phyloP scores from a whole-genome alignment of 2,888 invertebrate species.

The Synergus laeviventris region DNA sequence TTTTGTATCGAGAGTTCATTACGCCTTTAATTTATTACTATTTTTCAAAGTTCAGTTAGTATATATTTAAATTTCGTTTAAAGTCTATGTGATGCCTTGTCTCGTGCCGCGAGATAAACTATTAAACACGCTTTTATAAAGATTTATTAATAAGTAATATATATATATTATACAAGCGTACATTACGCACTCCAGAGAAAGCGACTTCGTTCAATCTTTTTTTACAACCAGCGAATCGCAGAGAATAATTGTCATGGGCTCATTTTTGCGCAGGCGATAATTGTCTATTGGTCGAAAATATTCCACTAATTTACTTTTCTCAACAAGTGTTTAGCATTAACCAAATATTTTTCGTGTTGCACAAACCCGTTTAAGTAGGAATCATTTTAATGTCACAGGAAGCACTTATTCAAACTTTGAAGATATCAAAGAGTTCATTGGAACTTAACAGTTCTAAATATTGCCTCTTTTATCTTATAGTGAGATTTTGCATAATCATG shows the following conservation, averaged over 20 bases:
- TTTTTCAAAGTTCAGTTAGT: neutral
- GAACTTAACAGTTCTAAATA: neutral
- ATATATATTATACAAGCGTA: neutral
- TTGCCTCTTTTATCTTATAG: conserved; percentile 30
- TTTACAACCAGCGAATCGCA: neutral
- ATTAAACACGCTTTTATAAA: conserved; percentile 33
- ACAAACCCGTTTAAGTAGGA: neutral
- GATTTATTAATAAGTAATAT: conserved; percentile 24
- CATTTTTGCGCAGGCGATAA: neutral
- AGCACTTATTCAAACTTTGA: conserved; percentile 12
- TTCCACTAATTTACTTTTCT: conserved; percentile 16
- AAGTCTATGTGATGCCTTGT: conserved; percentile 31
- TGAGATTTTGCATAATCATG: conserved; percentile 37
- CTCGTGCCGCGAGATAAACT: conserved; percentile 14
- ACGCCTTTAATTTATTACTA: neutral
- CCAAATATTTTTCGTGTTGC: conserved; percentile 7
- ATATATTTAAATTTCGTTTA: conserved; percentile 25
- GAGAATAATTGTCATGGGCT: conserved; percentile 1
- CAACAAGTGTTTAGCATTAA: neutral
- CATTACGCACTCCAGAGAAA: conserved; percentile 7
- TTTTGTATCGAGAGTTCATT: neutral
- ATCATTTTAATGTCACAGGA: neutral
- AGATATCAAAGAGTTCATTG: neutral
- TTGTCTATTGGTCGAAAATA: neutral
- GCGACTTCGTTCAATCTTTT: neutral